Evolutionary conservation across 2,113 vertebrate genomes (phyloP).

Genomic region (Xiphophorus maculatus): DNA sequence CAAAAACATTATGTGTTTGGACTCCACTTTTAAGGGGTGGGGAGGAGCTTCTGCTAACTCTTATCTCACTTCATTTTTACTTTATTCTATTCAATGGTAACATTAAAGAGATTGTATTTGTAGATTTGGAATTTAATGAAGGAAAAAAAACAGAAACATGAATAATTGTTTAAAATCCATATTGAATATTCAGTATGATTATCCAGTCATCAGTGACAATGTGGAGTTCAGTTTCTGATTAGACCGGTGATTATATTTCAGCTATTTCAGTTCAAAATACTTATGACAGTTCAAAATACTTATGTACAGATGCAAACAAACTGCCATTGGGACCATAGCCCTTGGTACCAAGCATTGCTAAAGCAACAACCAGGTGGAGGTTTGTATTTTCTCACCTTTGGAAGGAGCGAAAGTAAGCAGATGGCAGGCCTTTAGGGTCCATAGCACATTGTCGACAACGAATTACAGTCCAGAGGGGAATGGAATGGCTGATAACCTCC

Average conservation of each 20-base stretch:
- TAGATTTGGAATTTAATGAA: neutral
- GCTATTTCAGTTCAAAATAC: neutral
- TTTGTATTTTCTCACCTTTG: slow-evolving; percentile 80
- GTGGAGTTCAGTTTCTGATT: neutral
- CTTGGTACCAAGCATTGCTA: slow-evolving; percentile 28
- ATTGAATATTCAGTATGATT: neutral
- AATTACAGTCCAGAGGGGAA: slow-evolving; percentile 82
- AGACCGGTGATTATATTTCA: neutral
- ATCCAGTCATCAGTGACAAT: neutral
- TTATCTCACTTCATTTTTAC: neutral
- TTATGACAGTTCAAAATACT: neutral
- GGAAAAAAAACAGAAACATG: too few relatives aligned
- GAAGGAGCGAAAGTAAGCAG: slow-evolving; percentile 76
- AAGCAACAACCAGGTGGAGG: slow-evolving; percentile 74
- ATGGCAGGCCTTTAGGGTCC: slow-evolving; percentile 82
- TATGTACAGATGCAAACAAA: neutral
- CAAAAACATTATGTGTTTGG: neutral
- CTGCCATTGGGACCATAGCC: neutral
- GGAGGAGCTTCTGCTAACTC: neutral
- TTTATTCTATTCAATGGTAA: neutral
- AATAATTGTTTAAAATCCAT: neutral
- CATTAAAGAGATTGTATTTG: neutral
- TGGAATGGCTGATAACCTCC: slow-evolving; percentile 80
- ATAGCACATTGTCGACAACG: slow-evolving; percentile 80
- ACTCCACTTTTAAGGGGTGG: neutral